A percentile compares a stretch with the other conserved stretches of the same genome.
Evolutionary conservation across 2,797 vertebrate genomes (phyloP).

Genomic region (Xenopus petersii): DNA sequence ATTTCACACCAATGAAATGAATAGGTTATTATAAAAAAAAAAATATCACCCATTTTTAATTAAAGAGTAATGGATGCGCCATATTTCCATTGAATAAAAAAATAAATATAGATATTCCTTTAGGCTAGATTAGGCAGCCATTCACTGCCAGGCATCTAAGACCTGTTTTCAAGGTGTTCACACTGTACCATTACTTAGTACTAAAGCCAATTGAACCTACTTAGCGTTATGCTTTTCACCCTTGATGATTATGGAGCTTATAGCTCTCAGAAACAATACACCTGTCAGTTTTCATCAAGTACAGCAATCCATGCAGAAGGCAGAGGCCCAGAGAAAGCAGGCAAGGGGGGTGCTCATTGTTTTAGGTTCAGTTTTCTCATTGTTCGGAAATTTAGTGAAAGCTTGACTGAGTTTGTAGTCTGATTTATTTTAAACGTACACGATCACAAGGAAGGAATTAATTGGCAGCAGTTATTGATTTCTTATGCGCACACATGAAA

Average conservation of each 20-base stretch:
- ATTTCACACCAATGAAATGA: slow-evolving; percentile 99
- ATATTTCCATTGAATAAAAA: slow-evolving; percentile 73
- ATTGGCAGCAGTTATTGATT: slow-evolving; percentile 76
- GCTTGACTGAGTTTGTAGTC: slow-evolving; percentile 67
- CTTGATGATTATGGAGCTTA: slow-evolving; percentile 92
- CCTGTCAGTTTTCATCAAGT: slow-evolving; percentile 94
- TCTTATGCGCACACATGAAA: slow-evolving; percentile 40
- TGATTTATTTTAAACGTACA: slow-evolving; percentile 72
- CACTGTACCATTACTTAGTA: slow-evolving; percentile 91
- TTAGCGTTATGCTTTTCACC: slow-evolving; percentile 92
- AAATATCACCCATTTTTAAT: slow-evolving; percentile 88
- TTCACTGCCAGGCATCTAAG: slow-evolving; percentile 82
- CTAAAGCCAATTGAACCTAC: slow-evolving; percentile 96
- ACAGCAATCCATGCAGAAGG: slow-evolving; percentile 91
- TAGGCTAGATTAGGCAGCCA: slow-evolving; percentile 93
- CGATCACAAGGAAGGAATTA: slow-evolving; percentile 73
- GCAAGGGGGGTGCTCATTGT: slow-evolving; percentile 74
- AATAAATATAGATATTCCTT: slow-evolving; percentile 77
- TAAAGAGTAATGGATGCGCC: slow-evolving; percentile 96
- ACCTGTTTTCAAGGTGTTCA: slow-evolving; percentile 90
- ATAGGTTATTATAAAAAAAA: slow-evolving; percentile 93
- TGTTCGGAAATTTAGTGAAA: slow-evolving; percentile 78
- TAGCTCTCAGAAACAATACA: slow-evolving; percentile 96
- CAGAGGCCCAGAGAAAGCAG: slow-evolving; percentile 77
- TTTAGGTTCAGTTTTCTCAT: slow-evolving; percentile 80